A percentile compares a stretch with the other conserved stretches of the same genome.
These are phyloP conservation scores for Rhadina sibilatrix DNA, from an alignment of 2,113 vertebrate species.

Conservation along the genomic window DNA sequence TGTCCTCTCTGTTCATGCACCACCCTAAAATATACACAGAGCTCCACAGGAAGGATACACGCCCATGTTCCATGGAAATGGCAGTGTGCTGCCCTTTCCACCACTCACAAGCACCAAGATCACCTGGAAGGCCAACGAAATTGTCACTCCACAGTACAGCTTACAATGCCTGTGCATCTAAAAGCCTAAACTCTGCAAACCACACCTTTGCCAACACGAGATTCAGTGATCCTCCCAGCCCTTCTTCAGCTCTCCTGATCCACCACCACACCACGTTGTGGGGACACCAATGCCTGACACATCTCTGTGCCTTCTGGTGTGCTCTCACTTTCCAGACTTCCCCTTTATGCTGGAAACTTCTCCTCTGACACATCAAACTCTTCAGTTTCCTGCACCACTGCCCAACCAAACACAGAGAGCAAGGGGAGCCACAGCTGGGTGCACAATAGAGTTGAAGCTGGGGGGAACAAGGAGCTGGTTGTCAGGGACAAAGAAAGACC, in stretches of 20 bases:
- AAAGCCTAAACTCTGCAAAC: background rate
- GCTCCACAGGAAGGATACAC: background rate
- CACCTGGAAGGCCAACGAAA: background rate
- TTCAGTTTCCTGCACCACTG: background rate
- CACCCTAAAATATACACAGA: background rate
- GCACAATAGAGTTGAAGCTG: background rate
- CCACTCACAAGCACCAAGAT: background rate
- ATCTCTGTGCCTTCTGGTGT: background rate
- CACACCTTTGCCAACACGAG: fast-evolving
- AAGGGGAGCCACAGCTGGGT: background rate
- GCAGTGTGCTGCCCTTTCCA: background rate
- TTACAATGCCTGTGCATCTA: background rate
- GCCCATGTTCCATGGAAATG: background rate
- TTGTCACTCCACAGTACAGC: background rate
- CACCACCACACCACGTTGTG: fast-evolving
- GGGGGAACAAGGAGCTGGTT: background rate
- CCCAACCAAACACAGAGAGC: background rate
- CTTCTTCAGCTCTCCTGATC: background rate
- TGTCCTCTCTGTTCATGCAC: background rate
- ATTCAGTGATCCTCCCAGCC: background rate
- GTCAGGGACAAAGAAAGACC: background rate
- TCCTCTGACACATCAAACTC: background rate
- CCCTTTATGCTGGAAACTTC: background rate
- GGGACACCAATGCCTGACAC: background rate
- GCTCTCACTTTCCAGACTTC: background rate